Evolutionary conservation across 2,797 vertebrate species (phyloP), one percentile per base, ranked within the genome.

Genomic region (Knipowitschia caucasica): DNA sequence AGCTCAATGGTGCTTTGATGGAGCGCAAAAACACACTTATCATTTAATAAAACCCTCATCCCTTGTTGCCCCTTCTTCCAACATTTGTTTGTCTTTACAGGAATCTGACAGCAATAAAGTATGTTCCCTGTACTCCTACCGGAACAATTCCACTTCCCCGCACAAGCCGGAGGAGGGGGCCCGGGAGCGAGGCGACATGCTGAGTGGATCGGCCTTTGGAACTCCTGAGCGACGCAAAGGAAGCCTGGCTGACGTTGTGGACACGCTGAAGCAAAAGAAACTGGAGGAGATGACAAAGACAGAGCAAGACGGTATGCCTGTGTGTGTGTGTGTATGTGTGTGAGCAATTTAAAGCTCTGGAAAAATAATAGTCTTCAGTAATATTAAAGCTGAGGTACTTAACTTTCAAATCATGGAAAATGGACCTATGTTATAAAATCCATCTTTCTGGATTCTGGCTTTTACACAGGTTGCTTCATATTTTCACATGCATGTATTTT

Each of bases 61-160:
- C 56, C 69, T 66, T 80, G 58, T 75, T 63, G 47, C 53, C 51
- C 59, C 54, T 33, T 52, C 49, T 63, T 54, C 38, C 45, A 25
- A 82, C 63, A 60, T 74, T 71, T 74, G 86, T 91, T 59, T 90
- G 75, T 86, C 89, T 90, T 43, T 89, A 66, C 90, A 98, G 96
- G 96, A 98, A 78, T 93, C 94, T 89, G 96, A 98, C 89, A 98
- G 92, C 94, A 98, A 93, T 95, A 98, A 98, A 91, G 93, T 98
- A 92, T 98, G 96, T 88, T 96, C 95, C 91, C 91, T 97, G 69
- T 98, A 98, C 93, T 96, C 96, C 83, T 98, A 97, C 93, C 95
- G 95, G 92, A 97, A 96, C 93, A 96, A 95, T 89, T 97, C 96
- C 91, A 98, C 96, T 92, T 98, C 95, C 91, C 95, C 95, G 82